These are phyloP conservation scores for Ypsolopha sequella DNA, from an alignment of 2,888 invertebrate genomes.

Conservation along the genomic window DNA sequence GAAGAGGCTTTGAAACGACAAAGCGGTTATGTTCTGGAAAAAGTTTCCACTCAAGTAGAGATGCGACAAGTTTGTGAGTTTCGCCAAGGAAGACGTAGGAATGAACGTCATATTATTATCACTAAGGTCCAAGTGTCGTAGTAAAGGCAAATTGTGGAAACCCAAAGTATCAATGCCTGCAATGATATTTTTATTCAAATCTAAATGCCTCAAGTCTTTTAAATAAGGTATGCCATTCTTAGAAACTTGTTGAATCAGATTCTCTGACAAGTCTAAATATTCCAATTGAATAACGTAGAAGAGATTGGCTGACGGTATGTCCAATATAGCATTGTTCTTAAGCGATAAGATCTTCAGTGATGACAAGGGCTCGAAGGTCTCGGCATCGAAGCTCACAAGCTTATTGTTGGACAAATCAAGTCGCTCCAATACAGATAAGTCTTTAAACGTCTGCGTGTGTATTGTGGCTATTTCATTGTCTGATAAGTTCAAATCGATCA, in stretches of 20 bases:
- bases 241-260: slow-evolving; percentile 80
- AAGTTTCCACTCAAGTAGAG: slow-evolving; percentile 85
- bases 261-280: slow-evolving; percentile 81
- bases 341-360: slow-evolving; percentile 80
- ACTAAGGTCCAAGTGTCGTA: slow-evolving; percentile 81
- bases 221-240: slow-evolving; percentile 80
- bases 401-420: slow-evolving; percentile 83
- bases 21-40: slow-evolving; percentile 77
- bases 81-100: slow-evolving; percentile 81
- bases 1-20: slow-evolving; percentile 87
- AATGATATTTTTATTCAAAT: slow-evolving; percentile 83
- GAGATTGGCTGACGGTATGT: slow-evolving; percentile 79
- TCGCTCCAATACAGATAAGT: slow-evolving; percentile 78
- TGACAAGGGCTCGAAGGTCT: slow-evolving; percentile 77
- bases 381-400: slow-evolving; percentile 78
- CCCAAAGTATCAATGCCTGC: slow-evolving; percentile 77
- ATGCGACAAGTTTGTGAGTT: slow-evolving; percentile 80
- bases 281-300: slow-evolving; percentile 76
- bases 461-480: slow-evolving; percentile 82
- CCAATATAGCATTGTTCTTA: slow-evolving; percentile 83
- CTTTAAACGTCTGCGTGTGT: slow-evolving; percentile 81
- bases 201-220: slow-evolving; percentile 77
- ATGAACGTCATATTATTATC: slow-evolving; percentile 86
- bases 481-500: slow-evolving; percentile 79
- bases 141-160: slow-evolving; percentile 79